Evolutionary conservation across 2,113 vertebrate genomes (phyloP).

Genomic region (Tauraco erythrolophus): DNA sequence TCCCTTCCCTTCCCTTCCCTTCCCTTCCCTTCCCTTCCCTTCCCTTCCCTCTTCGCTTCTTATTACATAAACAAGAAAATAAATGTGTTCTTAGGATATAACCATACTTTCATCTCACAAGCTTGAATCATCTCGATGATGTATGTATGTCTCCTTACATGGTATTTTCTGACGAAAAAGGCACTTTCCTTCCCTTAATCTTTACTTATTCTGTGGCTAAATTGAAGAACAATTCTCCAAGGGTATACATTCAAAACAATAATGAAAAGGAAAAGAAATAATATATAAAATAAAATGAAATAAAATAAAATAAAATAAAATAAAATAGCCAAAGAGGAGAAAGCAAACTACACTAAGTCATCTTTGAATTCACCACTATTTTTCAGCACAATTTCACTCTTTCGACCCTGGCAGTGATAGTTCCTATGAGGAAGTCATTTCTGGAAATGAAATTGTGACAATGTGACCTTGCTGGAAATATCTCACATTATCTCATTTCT

Average conservation of each 20-base stretch:
- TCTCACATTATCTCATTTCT: background rate
- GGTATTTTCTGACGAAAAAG: background rate
- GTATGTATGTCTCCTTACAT: background rate
- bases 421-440: background rate
- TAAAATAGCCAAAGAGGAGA: background rate
- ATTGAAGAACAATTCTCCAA: background rate
- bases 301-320: background rate
- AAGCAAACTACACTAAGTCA: background rate
- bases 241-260: background rate
- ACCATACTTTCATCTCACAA: background rate
- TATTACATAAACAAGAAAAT: background rate
- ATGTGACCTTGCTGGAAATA: background rate
- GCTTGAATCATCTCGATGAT: background rate
- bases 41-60: background rate
- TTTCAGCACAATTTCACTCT: background rate
- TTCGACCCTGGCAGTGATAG: background rate
- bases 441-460: background rate
- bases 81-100: background rate
- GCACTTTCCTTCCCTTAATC: background rate
- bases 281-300: background rate
- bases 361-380: background rate
- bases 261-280: background rate
- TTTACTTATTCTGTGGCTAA: background rate
- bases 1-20: background rate
- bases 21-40: background rate